Evolutionary conservation across 2,888 invertebrate genomes (phyloP).

Genomic region (Nephrotoma guestfalica): DNA sequence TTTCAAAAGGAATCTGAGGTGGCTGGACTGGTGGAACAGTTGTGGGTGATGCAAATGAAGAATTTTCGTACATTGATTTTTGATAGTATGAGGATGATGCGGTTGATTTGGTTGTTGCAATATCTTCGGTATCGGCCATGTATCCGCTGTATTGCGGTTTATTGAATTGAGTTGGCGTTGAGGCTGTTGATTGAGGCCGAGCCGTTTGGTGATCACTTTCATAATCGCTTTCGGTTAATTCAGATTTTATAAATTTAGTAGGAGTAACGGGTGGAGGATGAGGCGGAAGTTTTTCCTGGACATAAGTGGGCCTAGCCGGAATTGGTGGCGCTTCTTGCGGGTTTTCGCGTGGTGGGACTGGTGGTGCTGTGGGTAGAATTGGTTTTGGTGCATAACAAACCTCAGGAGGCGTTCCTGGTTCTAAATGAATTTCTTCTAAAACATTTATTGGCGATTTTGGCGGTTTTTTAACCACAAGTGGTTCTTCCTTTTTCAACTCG

Average conservation of each 20-base stretch:
- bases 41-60: not conserved
- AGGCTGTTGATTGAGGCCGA: constrained; percentile 36
- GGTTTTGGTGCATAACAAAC: constrained; percentile 46
- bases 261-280: constrained; percentile 41
- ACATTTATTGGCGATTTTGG: constrained; percentile 12
- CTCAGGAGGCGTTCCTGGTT: constrained; percentile 53
- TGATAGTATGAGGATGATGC: not conserved
- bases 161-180: constrained; percentile 36
- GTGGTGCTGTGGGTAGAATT: constrained; percentile 33
- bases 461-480: constrained; percentile 10
- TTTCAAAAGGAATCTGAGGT: not conserved
- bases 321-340: constrained; percentile 31
- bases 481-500: not conserved
- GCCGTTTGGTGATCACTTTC: constrained; percentile 48
- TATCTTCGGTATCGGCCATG: constrained; percentile 51
- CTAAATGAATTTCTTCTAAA: constrained; percentile 35
- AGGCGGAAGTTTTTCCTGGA: constrained; percentile 26
- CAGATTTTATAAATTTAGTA: constrained; percentile 40
- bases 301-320: constrained; percentile 23
- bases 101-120: constrained; percentile 31
- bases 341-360: constrained; percentile 30
- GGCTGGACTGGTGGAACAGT: not conserved
- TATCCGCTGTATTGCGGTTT: constrained; percentile 42
- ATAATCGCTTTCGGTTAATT: constrained; percentile 48
- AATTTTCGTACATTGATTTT: not conserved